Evolutionary conservation across 2,888 invertebrate species (phyloP).

Genomic region (Xestia ashworthii): DNA sequence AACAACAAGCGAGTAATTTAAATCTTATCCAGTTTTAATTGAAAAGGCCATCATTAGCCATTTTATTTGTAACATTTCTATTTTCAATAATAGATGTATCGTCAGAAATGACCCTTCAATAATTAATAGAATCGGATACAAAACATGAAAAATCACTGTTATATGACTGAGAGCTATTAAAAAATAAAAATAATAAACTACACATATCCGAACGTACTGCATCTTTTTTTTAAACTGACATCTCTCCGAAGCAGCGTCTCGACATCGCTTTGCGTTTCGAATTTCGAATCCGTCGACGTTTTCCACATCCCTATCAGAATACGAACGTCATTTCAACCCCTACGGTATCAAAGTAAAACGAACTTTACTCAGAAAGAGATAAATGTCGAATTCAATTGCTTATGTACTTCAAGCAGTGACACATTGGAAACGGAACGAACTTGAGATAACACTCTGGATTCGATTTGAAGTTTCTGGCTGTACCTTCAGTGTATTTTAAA

Average conservation of each 20-base stretch:
- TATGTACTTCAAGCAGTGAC: constrained; percentile 71
- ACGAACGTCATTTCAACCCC: constrained; percentile 70
- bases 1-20: neutral
- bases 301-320: constrained; percentile 72
- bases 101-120: constrained; percentile 21
- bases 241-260: constrained; percentile 75
- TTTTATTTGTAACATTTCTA: neutral
- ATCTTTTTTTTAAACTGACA: constrained; percentile 76
- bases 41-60: neutral
- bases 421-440: constrained; percentile 78
- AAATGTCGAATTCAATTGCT: constrained; percentile 74
- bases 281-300: constrained; percentile 84
- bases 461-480: constrained; percentile 78
- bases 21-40: neutral
- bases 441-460: constrained; percentile 85
- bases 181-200: constrained; percentile 59
- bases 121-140: constrained; percentile 29
- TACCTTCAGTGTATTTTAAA: constrained; percentile 72
- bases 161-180: constrained; percentile 59
- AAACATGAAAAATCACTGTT: constrained; percentile 56
- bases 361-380: constrained; percentile 69
- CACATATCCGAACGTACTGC: constrained; percentile 53
- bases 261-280: constrained; percentile 83
- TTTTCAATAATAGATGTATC: constrained; percentile 24
- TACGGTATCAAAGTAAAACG: constrained; percentile 63